Percentiles rank a stretch among this genome's conserved stretches.
Conservation (phyloP, 2,888 invertebrate species). For the Sepioteuthis lessoniana region DNA sequence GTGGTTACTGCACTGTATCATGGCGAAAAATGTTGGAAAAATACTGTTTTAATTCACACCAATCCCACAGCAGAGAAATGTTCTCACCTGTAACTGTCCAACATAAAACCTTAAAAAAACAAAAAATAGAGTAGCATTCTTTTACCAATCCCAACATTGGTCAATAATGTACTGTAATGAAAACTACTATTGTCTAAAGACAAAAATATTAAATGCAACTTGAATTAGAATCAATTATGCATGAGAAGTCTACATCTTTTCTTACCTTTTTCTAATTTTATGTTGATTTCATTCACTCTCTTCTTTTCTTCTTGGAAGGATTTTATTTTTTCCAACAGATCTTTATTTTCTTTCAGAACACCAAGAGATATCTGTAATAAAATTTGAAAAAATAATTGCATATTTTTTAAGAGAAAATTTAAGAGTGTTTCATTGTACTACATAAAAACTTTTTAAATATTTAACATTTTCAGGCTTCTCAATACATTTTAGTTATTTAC, state of each 20-base stretch:
- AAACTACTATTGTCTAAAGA: background rate
- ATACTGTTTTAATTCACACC: too few species aligned
- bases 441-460: background rate
- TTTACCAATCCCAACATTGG: too few species aligned
- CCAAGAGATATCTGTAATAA: background rate
- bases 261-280: constrained; percentile 24
- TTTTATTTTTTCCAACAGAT: constrained; percentile 4
- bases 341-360: constrained; percentile 36
- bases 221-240: background rate
- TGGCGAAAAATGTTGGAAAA: too few species aligned
- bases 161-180: too few species aligned
- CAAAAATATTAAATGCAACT: background rate
- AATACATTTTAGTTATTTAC: background rate
- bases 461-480: background rate
- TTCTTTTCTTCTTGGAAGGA: background rate
- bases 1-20: too few species aligned
- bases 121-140: background rate
- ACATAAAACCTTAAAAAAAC: background rate
- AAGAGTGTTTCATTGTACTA: background rate
- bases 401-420: background rate
- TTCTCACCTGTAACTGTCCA: background rate
- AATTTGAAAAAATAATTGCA: background rate
- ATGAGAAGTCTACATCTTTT: background rate
- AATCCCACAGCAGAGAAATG: too few species aligned
- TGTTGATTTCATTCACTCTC: constrained; percentile 36